These are phyloP conservation scores for Neolamprologus sp. DNA, from an alignment of 2,113 vertebrate species.

Conservation along the genomic window DNA sequence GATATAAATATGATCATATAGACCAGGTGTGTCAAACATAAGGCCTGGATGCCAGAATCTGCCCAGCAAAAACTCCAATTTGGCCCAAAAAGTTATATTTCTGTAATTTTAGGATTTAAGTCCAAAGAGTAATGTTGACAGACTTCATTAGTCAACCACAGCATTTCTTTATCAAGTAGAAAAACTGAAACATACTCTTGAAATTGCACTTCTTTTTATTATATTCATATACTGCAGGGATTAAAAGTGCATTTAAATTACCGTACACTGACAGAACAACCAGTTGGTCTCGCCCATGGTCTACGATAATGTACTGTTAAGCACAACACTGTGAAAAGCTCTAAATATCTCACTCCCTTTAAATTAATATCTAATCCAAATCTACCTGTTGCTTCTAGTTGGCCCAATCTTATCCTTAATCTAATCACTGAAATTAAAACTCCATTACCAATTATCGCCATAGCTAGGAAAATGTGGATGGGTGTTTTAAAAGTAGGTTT, in stretches of 20 bases:
- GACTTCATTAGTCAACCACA: neutral
- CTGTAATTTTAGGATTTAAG: neutral
- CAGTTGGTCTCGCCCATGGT: accelerated
- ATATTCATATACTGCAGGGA: neutral
- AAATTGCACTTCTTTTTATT: neutral
- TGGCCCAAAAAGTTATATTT: neutral
- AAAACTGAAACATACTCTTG: neutral
- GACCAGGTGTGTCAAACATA: neutral
- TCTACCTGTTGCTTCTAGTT: neutral
- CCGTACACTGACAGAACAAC: neutral
- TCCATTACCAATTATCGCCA: neutral
- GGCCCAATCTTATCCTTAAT: neutral
- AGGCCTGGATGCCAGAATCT: neutral
- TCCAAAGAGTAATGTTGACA: neutral
- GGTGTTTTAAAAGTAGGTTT: neutral
- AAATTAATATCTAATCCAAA: neutral
- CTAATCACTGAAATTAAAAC: neutral
- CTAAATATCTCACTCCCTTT: neutral
- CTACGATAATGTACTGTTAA: neutral
- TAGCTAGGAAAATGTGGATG: neutral
- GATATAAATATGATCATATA: neutral
- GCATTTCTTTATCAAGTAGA: neutral
- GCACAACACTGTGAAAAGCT: neutral
- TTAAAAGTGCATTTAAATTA: neutral
- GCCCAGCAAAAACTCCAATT: neutral